Base-by-base conservation (phyloP, 2,797 vertebrate genomes). In the Hoplostethus mediterraneus region DNA sequence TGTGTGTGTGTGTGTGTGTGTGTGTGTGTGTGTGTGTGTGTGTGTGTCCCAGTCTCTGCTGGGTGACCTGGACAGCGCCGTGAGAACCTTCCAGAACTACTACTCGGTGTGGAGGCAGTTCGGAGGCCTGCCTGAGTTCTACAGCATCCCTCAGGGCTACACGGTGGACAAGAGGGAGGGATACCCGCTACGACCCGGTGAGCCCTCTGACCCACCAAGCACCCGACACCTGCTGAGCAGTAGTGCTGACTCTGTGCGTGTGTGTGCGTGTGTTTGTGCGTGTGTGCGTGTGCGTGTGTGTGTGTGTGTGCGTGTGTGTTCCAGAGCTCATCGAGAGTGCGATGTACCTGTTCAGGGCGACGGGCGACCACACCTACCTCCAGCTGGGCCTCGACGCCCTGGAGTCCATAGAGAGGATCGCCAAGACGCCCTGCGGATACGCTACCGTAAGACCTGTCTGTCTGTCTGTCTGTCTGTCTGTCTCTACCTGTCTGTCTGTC, bases 81-180 rank as follows among this genome's bases (percentile, higher is more conserved):
- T 95, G 87, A 93, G 96, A 87, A 98, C 97, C 16, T 98, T 99
- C 82, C 97, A 97, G 85, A 99, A 99, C 90, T 99, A 99, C 78
- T 97, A 98, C 88, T 97, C 96, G 0, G 96, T 99, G 17, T 99
- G 98, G 98, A 96, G 97, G 65, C 98, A 99, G 91, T 99, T 97
- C 87, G 98, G 98, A 63, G 98, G 97, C 0, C 95, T 99, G 66
- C 98, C 98, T 0, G 98, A 99, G 90, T 99, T 99, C 77, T 99
- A 99, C 94, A 99, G 96, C 91, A 99, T 99, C 89, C 96, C 98
- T 66, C 98, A 99, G 91, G 97, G 98, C 21, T 97, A 96, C 82
- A 97, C 97, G 0, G 97, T 99, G 87, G 98, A 99, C 84, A 99
- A 99, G 90, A 94, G 98, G 53, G 98, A 99, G 84, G 98, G 98